phyloP scores from a whole-genome alignment of 1,140 invertebrate genomes.

The Sycophila sp. region DNA sequence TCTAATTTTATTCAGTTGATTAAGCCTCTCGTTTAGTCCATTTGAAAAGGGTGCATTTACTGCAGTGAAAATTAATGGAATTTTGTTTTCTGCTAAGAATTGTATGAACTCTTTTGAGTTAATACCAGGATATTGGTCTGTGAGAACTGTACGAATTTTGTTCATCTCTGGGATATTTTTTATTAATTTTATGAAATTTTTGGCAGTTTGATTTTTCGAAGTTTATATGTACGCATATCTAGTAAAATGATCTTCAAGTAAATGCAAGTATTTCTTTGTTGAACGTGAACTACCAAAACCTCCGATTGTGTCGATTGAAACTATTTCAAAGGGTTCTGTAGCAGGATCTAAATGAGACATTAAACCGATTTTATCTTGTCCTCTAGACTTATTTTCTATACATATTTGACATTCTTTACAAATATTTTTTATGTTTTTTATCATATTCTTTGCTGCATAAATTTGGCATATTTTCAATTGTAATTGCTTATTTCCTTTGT shows the following conservation, averaged over 20 bases:
- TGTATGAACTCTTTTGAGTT: slow-evolving; percentile 42
- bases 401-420: slow-evolving; percentile 29
- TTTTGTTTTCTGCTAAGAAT: slow-evolving; percentile 28
- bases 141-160: slow-evolving; percentile 29
- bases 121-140: slow-evolving; percentile 42
- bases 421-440: slow-evolving; percentile 7
- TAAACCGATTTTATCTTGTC: slow-evolving; percentile 27
- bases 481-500: slow-evolving; percentile 31
- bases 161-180: slow-evolving; percentile 9
- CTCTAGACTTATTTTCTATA: slow-evolving; percentile 38
- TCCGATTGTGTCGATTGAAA: slow-evolving; percentile 40
- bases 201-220: slow-evolving; percentile 15
- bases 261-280: slow-evolving; percentile 11
- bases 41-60: slow-evolving; percentile 37
- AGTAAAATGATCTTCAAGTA: slow-evolving; percentile 20
- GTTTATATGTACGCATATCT: slow-evolving; percentile 30
- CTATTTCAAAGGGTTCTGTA: slow-evolving; percentile 33
- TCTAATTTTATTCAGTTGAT: slow-evolving; percentile 38
- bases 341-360: slow-evolving; percentile 40
- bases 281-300: too few species aligned
- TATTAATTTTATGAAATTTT: slow-evolving; percentile 31
- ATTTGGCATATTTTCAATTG: slow-evolving; percentile 18
- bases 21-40: slow-evolving; percentile 34
- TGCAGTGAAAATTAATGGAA: slow-evolving; percentile 34
- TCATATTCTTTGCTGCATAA: slow-evolving; percentile 27